Evolutionary conservation across 1,140 invertebrate species (phyloP).

Genomic region (Adoxophyes honmai): DNA sequence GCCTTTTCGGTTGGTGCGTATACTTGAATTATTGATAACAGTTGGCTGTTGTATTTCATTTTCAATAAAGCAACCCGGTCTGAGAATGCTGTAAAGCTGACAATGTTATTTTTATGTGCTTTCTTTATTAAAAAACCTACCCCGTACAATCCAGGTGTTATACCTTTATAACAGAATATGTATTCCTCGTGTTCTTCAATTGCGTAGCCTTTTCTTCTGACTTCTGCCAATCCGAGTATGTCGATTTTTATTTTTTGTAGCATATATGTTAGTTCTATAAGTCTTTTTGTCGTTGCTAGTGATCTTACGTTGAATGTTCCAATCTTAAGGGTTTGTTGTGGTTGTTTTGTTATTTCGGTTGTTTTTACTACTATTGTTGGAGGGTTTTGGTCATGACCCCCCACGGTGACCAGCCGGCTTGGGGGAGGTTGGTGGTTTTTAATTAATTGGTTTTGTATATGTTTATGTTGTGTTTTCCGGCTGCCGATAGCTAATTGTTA

Average conservation of each 20-base stretch:
- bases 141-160: neutral
- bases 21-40: neutral
- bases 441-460: too few relatives aligned
- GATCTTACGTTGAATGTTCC: slow-evolving; percentile 1
- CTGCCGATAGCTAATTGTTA: too few relatives aligned
- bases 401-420: too few relatives aligned
- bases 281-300: neutral
- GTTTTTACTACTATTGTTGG: too few relatives aligned
- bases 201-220: neutral
- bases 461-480: too few relatives aligned
- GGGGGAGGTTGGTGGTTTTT: too few relatives aligned
- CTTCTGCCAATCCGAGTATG: neutral
- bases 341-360: too few relatives aligned
- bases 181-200: neutral
- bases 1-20: neutral
- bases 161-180: neutral
- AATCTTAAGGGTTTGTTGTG: neutral
- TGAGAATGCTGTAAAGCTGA: neutral
- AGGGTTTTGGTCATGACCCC: too few relatives aligned
- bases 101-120: neutral
- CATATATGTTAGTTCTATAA: neutral
- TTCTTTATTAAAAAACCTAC: slow-evolving; percentile 6
- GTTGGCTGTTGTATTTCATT: neutral
- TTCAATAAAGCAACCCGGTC: neutral
- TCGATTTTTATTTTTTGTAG: neutral